A percentile compares a stretch with the other conserved stretches of the same genome.
phyloP scores from a whole-genome alignment of 2,113 vertebrate genomes.

The Periophthalmus modestus region DNA sequence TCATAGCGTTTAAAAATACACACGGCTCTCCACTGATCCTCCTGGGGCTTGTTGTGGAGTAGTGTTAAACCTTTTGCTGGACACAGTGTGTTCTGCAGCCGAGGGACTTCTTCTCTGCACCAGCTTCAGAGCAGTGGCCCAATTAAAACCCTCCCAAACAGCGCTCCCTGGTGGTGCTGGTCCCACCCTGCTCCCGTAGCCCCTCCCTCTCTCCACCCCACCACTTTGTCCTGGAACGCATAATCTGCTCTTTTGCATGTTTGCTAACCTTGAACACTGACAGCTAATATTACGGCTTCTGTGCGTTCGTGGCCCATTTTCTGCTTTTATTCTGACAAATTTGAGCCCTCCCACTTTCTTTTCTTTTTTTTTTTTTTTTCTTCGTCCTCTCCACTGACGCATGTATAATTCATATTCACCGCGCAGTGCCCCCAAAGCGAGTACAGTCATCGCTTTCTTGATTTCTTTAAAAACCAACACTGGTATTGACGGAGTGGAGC shows the following conservation, averaged over 20 bases:
- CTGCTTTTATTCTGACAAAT: constrained; percentile 60
- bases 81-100: not conserved
- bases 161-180: constrained; percentile 22
- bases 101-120: not conserved
- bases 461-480: constrained; percentile 33
- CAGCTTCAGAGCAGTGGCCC: constrained; percentile 3
- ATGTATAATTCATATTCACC: constrained; percentile 58
- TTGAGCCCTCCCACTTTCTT: constrained; percentile 6
- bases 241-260: constrained; percentile 48
- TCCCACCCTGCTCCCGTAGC: constrained; percentile 38
- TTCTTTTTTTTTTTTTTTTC: not conserved
- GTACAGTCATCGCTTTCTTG: constrained; percentile 21
- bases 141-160: constrained; percentile 9
- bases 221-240: constrained; percentile 32
- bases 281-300: constrained; percentile 50
- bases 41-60: not conserved
- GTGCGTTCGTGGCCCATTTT: constrained; percentile 9
- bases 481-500: constrained; percentile 31
- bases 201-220: constrained; percentile 34
- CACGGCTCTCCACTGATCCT: not conserved
- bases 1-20: not conserved
- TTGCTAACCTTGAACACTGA: constrained; percentile 64
- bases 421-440: constrained; percentile 24
- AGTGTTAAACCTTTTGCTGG: not conserved
- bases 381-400: constrained; percentile 5